phyloP scores from a whole-genome alignment of 2,113 vertebrate species.

The Zosterops hypoxanthus region DNA sequence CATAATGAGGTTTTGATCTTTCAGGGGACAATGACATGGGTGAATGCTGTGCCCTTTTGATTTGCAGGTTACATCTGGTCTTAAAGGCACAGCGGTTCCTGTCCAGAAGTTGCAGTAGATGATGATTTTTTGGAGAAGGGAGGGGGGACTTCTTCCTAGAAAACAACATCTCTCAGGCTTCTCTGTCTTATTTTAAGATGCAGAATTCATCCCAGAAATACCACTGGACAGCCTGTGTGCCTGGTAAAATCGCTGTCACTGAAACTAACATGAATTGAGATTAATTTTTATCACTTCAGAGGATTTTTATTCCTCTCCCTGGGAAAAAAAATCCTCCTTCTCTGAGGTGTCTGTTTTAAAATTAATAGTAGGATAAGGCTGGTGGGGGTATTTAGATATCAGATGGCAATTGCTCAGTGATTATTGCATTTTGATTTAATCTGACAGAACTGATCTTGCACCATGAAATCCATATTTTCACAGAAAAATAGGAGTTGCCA shows the following conservation, averaged over 20 bases:
- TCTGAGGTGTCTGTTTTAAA: slow-evolving; percentile 55
- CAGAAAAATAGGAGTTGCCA: slow-evolving; percentile 62
- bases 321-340: slow-evolving; percentile 22
- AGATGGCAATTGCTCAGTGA: slow-evolving; percentile 62
- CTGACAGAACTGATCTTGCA: slow-evolving; percentile 64
- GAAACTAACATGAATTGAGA: slow-evolving; percentile 69
- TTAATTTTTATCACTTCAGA: slow-evolving; percentile 72
- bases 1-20: slow-evolving; percentile 74
- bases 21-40: slow-evolving; percentile 65
- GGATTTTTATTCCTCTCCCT: slow-evolving; percentile 50
- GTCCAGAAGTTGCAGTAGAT: slow-evolving; percentile 17
- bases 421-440: slow-evolving; percentile 71
- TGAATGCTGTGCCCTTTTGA: slow-evolving; percentile 72
- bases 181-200: slow-evolving; percentile 38
- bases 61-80: slow-evolving; percentile 61
- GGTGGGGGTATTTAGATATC: slow-evolving; percentile 58
- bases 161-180: background rate
- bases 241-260: slow-evolving; percentile 46
- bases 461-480: slow-evolving; percentile 62
- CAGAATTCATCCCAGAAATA: slow-evolving; percentile 65
- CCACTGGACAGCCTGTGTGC: slow-evolving; percentile 42
- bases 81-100: slow-evolving; percentile 2
- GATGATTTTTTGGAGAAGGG: background rate
- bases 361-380: slow-evolving; percentile 49
- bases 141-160: background rate